phyloP scores from a whole-genome alignment of 2,113 vertebrate genomes.

The Tyto alba region DNA sequence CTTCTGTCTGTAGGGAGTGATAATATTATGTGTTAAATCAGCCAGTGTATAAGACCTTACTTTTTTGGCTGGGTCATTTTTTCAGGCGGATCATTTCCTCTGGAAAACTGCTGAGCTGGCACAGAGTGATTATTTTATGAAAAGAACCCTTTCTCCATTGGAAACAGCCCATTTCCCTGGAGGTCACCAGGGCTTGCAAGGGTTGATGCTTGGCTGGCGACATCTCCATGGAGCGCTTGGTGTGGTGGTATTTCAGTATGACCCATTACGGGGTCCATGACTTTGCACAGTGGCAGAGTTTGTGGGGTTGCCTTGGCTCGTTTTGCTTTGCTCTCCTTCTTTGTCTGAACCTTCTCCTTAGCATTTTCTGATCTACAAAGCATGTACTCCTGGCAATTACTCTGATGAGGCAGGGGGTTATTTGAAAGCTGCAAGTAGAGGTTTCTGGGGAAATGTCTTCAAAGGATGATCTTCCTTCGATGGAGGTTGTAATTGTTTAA shows the following conservation, averaged over 20 bases:
- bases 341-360: too few species aligned
- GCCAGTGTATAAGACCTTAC: neutral
- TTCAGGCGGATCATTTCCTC: neutral
- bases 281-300: neutral
- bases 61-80: neutral
- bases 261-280: rapidly evolving
- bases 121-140: neutral
- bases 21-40: constrained; percentile 16
- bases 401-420: neutral
- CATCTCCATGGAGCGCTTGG: neutral
- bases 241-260: rapidly evolving
- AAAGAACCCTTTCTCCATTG: neutral
- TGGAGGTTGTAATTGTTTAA: constrained; percentile 46
- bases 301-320: rapidly evolving
- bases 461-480: constrained; percentile 1
- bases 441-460: constrained; percentile 36
- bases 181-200: rapidly evolving
- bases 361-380: neutral
- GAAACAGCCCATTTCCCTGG: neutral
- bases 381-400: neutral
- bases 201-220: neutral
- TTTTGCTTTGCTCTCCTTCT: neutral
- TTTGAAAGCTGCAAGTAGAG: neutral
- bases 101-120: neutral
- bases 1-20: constrained; percentile 24